Percentiles rank a stretch among this genome's conserved stretches.
Conservation (phyloP, 2,888 invertebrate species). For the Sisyra terminalis region DNA sequence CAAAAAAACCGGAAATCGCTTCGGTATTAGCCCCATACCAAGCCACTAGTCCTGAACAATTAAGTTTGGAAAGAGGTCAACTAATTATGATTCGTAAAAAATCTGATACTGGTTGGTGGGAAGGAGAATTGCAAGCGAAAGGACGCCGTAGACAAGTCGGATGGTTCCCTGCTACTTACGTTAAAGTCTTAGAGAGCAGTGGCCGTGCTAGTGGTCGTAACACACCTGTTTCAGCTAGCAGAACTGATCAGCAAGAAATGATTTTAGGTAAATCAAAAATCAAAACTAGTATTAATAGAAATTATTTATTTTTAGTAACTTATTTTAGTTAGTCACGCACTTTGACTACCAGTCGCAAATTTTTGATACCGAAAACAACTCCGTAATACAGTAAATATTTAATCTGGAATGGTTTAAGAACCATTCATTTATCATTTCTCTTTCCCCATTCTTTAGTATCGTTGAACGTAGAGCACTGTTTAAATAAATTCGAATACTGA, state of each 20-base stretch:
- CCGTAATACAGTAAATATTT: too few relatives aligned
- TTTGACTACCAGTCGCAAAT: neutral
- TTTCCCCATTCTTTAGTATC: too few relatives aligned
- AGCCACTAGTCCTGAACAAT: slow-evolving; percentile 81
- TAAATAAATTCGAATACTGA: neutral
- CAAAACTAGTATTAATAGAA: too few relatives aligned
- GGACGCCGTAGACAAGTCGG: slow-evolving; percentile 86
- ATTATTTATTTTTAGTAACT: too few relatives aligned
- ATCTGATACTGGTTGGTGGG: slow-evolving; percentile 98
- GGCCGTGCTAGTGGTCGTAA: slow-evolving; percentile 54
- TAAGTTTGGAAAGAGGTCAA: slow-evolving; percentile 80
- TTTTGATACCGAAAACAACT: too few relatives aligned
- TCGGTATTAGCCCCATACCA: slow-evolving; percentile 88
- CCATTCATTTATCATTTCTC: too few relatives aligned
- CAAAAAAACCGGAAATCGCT: slow-evolving; percentile 77
- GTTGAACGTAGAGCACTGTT: neutral
- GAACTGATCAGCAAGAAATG: slow-evolving; percentile 39
- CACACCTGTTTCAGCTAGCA: slow-evolving; percentile 52
- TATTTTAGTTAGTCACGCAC: neutral
- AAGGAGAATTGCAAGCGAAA: slow-evolving; percentile 89
- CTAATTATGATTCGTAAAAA: slow-evolving; percentile 92
- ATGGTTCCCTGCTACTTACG: slow-evolving; percentile 98
- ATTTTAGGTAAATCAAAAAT: slow-evolving; percentile 26
- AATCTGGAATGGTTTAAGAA: too few relatives aligned
- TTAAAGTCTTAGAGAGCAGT: slow-evolving; percentile 59